Percentiles rank a stretch among this genome's conserved stretches.
These are phyloP conservation scores for Meleagris gallopavo DNA, from an alignment of 2,113 vertebrate species.

Conservation along the genomic window DNA sequence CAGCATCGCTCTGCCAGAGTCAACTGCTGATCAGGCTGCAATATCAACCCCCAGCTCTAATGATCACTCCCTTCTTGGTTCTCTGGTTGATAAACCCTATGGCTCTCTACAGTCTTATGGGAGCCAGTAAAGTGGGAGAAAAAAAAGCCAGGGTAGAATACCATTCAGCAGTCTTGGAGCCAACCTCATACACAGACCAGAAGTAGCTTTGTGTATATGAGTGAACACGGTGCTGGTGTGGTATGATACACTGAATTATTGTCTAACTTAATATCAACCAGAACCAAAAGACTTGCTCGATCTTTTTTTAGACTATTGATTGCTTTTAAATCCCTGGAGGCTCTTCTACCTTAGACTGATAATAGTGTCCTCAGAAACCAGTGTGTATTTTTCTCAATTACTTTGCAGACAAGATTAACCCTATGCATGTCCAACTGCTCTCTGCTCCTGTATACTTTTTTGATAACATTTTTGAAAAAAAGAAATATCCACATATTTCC, in stretches of 20 bases:
- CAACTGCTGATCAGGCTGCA: background rate
- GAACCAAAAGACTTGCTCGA: background rate
- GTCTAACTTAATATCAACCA: background rate
- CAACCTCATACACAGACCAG: background rate
- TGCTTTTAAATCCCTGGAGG: conserved; percentile 26
- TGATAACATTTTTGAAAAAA: background rate
- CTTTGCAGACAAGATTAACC: conserved; percentile 8
- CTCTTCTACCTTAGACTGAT: background rate
- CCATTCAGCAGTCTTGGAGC: background rate
- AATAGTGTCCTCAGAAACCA: conserved; percentile 8
- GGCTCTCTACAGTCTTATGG: background rate
- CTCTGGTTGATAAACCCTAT: accelerated
- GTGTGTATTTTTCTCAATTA: conserved; percentile 24
- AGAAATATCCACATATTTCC: background rate
- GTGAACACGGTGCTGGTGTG: background rate
- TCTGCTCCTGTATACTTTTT: background rate
- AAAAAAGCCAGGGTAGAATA: background rate
- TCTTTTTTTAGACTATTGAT: conserved; percentile 43
- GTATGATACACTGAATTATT: conserved; percentile 1
- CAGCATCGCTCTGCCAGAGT: background rate
- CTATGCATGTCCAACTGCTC: background rate
- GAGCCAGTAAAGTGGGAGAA: background rate
- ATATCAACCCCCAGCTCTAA: background rate
- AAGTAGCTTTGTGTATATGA: background rate
- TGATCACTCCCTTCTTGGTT: background rate